Base-by-base conservation (phyloP, 2,888 invertebrate genomes). In the Alviniconcha strummeri region DNA sequence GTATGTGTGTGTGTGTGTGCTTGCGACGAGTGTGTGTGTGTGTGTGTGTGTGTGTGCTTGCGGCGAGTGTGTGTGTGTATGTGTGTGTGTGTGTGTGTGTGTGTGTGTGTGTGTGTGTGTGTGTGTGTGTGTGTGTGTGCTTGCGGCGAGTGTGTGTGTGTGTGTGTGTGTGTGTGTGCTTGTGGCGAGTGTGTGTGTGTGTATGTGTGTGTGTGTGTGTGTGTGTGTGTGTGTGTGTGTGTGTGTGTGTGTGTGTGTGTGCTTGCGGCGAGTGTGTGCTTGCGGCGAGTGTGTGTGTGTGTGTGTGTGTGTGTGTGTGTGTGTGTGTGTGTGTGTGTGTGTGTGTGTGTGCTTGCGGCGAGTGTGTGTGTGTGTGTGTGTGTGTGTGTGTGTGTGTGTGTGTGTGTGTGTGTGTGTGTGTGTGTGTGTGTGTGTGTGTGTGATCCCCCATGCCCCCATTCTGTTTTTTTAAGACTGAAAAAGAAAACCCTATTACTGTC, bases 241-340 rank as follows among this genome's bases (percentile, higher is more conserved):
- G 64, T 64, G 64, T 64, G 64, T 64, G 9, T 64, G 64, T 64
- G 64, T 64, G 64, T 64, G 64, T 64, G 64, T 64, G 64, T 64
- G n/a, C n/a, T n/a, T n/a, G n/a, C n/a, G n/a, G n/a, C n/a, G n/a
- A n/a, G n/a, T n/a, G n/a, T n/a, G n/a, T n/a, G n/a, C n/a, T n/a
- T n/a, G n/a, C n/a, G n/a, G n/a, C n/a, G n/a, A n/a, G 64, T 15
- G 64, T 64, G 64, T 15, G 64, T 64, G 64, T 15, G 64, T 64
- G 64, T 64, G 64, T 64, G 64, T 64, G 64, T 64, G 64, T 64
- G 64, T 64, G 64, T 64, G 64, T n/a, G n/a, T n/a, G n/a, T n/a
- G n/a, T n/a, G n/a, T n/a, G n/a, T n/a, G n/a, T 64, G 64, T 64
- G 15, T 64, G 64, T 64, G 4, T 64, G 9, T 64, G 64, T 64